A percentile compares a stretch with the other conserved stretches of the same genome.
These are phyloP conservation scores for Dione juno DNA, from an alignment of 2,888 invertebrate species.

Conservation along the genomic window DNA sequence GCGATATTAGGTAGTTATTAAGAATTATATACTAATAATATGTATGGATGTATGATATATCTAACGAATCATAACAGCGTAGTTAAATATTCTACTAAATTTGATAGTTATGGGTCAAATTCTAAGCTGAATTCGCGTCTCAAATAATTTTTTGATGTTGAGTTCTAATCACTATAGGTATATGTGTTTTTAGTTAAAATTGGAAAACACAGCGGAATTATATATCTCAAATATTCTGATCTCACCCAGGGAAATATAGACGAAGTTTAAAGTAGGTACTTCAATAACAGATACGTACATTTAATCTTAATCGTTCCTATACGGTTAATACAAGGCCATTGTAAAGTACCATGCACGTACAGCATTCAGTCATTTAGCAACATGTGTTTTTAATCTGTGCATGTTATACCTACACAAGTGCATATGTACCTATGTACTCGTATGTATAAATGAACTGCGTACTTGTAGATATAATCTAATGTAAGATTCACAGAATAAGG, in stretches of 20 bases:
- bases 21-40: background rate
- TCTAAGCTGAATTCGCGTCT: no score
- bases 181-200: no score
- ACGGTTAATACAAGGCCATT: background rate
- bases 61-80: no score
- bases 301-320: background rate
- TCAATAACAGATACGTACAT: background rate
- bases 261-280: background rate
- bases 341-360: background rate
- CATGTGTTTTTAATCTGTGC: conserved; percentile 1
- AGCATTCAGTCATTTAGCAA: background rate
- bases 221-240: background rate
- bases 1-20: no score
- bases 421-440: background rate
- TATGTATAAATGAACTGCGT: background rate
- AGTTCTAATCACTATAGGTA: no score
- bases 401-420: background rate
- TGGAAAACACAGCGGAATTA: no score
- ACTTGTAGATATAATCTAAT: no score
- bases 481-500: background rate
- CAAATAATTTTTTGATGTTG: no score
- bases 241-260: background rate
- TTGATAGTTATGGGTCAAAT: no score
- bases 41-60: no score
- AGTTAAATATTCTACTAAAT: no score